These are phyloP conservation scores for Musca domestica DNA, from an alignment of 1,140 invertebrate genomes.

Conservation along the genomic window DNA sequence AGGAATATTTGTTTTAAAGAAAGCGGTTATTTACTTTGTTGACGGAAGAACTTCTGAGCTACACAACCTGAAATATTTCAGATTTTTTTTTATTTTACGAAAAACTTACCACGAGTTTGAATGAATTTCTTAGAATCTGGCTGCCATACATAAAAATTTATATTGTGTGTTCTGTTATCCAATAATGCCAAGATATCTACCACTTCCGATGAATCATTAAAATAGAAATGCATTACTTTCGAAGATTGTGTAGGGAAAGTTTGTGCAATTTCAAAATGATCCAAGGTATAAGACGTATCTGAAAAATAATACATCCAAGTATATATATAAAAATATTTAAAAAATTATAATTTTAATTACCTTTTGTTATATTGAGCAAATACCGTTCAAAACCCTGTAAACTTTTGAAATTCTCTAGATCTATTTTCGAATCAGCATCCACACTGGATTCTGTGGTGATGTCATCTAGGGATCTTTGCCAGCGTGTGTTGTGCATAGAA, in stretches of 20 bases:
- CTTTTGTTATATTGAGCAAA: not conserved
- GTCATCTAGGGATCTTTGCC: too few species aligned
- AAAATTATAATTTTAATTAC: not conserved
- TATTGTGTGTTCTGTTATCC: not conserved
- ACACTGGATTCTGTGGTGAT: not conserved
- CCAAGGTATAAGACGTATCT: constrained; percentile 14
- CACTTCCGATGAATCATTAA: not conserved
- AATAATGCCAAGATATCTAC: not conserved
- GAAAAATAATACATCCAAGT: not conserved
- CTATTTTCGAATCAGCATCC: not conserved
- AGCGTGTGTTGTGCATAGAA: not conserved
- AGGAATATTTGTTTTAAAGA: too few species aligned
- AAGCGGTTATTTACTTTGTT: too few species aligned
- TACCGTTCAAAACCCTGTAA: not conserved
- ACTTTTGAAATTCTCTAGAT: not conserved
- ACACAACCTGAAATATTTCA: not conserved
- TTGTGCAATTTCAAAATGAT: constrained; percentile 16
- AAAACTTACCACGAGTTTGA: constrained; percentile 10
- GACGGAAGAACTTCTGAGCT: too few species aligned
- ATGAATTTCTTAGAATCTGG: not conserved
- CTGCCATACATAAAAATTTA: not conserved
- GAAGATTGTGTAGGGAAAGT: not conserved
- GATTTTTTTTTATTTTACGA: not conserved
- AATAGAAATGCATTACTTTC: constrained; percentile 4
- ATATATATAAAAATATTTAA: not conserved